Percentiles rank a stretch among this genome's conserved stretches.
phyloP scores from a whole-genome alignment of 2,888 invertebrate species.

The Orthosia gothica region DNA sequence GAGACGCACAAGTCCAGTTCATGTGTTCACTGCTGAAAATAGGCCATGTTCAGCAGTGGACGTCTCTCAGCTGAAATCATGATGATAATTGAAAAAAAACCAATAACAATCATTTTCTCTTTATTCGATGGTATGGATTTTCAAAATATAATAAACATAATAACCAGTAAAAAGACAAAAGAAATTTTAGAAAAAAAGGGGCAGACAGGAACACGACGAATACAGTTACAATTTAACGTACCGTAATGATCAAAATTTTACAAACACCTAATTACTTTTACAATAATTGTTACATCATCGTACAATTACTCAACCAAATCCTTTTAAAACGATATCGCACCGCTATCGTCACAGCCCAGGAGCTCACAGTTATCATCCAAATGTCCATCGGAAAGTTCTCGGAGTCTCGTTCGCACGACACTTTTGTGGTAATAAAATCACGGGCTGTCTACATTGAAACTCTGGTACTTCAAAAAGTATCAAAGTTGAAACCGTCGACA shows the following conservation, averaged over 20 bases:
- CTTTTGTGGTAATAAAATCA: slow-evolving; percentile 69
- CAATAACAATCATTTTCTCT: not conserved
- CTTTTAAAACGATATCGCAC: slow-evolving; percentile 46
- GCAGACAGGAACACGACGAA: no score
- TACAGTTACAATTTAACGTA: not conserved
- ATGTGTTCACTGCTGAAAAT: no score
- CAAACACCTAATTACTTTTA: slow-evolving; percentile 30
- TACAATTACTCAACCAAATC: slow-evolving; percentile 49
- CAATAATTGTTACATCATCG: slow-evolving; percentile 28
- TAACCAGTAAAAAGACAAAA: not conserved
- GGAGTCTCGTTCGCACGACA: slow-evolving; percentile 60
- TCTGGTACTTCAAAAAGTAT: slow-evolving; percentile 65
- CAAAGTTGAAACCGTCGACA: slow-evolving; percentile 67
- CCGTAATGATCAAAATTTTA: not conserved
- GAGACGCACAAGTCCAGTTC: no score
- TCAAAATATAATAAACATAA: not conserved
- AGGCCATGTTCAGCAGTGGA: no score
- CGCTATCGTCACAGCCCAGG: slow-evolving; percentile 57
- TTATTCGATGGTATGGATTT: no score
- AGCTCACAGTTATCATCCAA: slow-evolving; percentile 65
- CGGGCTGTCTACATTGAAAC: slow-evolving; percentile 64
- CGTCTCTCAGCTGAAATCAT: no score
- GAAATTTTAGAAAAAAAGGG: no score
- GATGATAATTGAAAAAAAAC: not conserved
- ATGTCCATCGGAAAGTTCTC: slow-evolving; percentile 59